Percentiles rank a stretch among this genome's conserved stretches.
Evolutionary conservation across 2,113 vertebrate species (phyloP).

Genomic region (Desmodus rotundus): DNA sequence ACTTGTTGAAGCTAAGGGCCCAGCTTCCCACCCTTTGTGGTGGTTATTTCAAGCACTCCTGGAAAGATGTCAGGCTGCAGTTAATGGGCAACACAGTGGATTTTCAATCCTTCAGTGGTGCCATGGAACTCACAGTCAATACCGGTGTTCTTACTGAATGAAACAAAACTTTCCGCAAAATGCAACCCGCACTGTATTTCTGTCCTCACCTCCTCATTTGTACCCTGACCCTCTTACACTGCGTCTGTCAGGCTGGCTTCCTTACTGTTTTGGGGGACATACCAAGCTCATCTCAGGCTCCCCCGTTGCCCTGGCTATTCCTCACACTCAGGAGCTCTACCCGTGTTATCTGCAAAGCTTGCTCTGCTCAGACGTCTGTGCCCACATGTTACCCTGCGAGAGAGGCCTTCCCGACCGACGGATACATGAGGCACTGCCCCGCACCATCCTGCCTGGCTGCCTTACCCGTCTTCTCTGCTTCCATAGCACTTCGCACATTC

Average conservation of each 20-base stretch:
- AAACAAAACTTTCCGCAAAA: neutral
- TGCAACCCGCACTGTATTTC: neutral
- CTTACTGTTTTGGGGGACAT: neutral
- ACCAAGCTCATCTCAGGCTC: neutral
- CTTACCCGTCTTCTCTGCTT: neutral
- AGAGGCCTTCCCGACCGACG: neutral
- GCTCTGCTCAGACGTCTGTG: neutral
- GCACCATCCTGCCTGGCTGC: no score
- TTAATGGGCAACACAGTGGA: neutral
- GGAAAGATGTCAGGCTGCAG: no score
- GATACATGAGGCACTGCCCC: accelerated
- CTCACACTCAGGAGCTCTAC: neutral
- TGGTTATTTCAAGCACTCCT: no score
- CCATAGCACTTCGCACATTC: neutral
- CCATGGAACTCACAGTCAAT: neutral
- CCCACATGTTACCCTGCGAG: neutral
- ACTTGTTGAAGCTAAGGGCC: neutral
- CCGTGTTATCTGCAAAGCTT: no score
- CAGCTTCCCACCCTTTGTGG: neutral
- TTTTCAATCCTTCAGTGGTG: neutral
- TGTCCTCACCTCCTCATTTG: no score
- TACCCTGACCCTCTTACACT: neutral
- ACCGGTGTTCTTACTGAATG: neutral
- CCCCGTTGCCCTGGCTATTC: neutral
- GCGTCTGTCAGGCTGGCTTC: no score